Evolutionary conservation across 1,140 invertebrate species (phyloP).

Genomic region (Nephotettix cincticeps): DNA sequence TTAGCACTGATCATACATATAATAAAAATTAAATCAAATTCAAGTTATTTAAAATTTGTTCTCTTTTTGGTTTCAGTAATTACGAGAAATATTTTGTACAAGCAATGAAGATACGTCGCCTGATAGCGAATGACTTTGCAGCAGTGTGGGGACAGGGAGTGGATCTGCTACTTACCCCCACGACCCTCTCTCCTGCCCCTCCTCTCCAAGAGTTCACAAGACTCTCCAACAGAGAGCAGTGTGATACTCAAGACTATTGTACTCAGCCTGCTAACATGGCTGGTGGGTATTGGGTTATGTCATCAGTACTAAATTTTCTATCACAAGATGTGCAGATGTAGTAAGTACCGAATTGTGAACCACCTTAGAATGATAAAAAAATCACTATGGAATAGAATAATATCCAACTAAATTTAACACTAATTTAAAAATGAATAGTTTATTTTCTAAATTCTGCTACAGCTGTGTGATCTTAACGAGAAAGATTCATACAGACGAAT

Average conservation of each 20-base stretch:
- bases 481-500: too few species aligned
- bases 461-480: too few species aligned
- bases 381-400: neutral
- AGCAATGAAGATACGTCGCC: conserved; percentile 83
- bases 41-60: too few species aligned
- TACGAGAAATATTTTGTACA: conserved; percentile 92
- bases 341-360: neutral
- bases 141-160: conserved; percentile 67
- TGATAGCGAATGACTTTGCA: conserved; percentile 88
- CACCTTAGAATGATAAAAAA: neutral
- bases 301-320: neutral
- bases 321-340: neutral
- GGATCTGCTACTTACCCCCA: conserved; percentile 91
- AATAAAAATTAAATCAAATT: too few species aligned
- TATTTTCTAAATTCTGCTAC: too few species aligned
- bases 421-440: too few species aligned
- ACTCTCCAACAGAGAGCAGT: conserved; percentile 82
- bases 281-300: conserved; percentile 51
- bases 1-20: too few species aligned
- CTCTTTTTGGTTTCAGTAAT: conserved; percentile 75
- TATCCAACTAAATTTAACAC: neutral
- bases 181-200: conserved; percentile 83
- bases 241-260: conserved; percentile 88
- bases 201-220: conserved; percentile 73
- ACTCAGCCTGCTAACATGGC: conserved; percentile 96